A percentile compares a stretch with the other conserved stretches of the same genome.
phyloP scores from a whole-genome alignment of 2,113 vertebrate genomes.

The Salvator merianae region DNA sequence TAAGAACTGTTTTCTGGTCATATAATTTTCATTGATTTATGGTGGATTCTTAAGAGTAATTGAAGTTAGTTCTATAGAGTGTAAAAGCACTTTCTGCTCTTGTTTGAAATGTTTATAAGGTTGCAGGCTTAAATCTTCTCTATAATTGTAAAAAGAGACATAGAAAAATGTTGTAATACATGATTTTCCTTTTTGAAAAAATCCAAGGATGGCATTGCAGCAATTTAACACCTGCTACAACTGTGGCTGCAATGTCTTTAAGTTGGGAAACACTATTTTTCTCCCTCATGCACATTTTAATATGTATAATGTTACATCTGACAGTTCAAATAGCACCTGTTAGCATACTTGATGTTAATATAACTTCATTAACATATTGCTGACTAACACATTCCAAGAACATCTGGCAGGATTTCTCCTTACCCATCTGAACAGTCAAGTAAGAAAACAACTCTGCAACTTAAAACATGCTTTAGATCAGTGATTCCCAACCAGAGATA shows the following conservation, averaged over 20 bases:
- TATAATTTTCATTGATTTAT: no score
- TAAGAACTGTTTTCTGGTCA: no score
- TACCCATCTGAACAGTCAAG: background rate
- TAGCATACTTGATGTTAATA: constrained; percentile 16
- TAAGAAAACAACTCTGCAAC: background rate
- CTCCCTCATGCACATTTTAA: background rate
- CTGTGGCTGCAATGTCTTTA: constrained; percentile 54
- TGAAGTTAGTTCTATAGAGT: no score
- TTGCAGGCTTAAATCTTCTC: background rate
- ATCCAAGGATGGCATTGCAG: constrained; percentile 44
- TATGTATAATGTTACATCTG: constrained; percentile 33
- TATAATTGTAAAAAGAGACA: constrained; percentile 38
- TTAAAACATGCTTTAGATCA: no score
- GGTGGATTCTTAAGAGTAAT: no score
- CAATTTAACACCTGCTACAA: constrained; percentile 60
- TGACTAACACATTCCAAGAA: background rate
- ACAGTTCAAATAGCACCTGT: constrained; percentile 9
- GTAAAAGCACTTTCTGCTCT: no score
- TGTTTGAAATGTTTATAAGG: background rate
- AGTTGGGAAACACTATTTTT: constrained; percentile 55
- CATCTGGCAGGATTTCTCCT: constrained; percentile 3
- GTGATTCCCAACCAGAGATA: no score
- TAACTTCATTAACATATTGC: constrained; percentile 39
- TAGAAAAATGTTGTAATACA: constrained; percentile 27
- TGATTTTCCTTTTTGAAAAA: constrained; percentile 57